Conservation (phyloP, 2,888 invertebrate species). For the Hirtodrosophila cameraria region DNA sequence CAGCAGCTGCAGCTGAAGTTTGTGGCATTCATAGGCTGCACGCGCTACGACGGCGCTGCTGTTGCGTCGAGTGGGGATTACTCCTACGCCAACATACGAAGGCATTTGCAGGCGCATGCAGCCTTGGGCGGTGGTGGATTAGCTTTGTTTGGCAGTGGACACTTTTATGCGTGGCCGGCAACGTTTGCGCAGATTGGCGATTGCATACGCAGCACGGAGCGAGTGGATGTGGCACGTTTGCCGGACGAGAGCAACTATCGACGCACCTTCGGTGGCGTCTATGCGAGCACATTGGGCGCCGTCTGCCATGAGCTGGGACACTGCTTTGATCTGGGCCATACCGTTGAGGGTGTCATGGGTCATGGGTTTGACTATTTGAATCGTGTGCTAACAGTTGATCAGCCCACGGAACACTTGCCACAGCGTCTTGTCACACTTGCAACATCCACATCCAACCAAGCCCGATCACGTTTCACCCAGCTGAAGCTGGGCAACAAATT, state of each 20-base stretch:
- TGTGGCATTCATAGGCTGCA: slow-evolving; percentile 94
- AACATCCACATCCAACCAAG: not conserved
- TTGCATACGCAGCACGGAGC: slow-evolving; percentile 83
- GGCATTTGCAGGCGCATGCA: slow-evolving; percentile 91
- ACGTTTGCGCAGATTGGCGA: slow-evolving; percentile 89
- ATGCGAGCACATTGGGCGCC: slow-evolving; percentile 95
- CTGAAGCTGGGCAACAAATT: slow-evolving; percentile 70
- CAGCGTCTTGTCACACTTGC: slow-evolving; percentile 68
- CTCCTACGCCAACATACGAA: slow-evolving; percentile 89
- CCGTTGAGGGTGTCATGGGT: slow-evolving; percentile 96
- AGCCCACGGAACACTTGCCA: slow-evolving; percentile 83
- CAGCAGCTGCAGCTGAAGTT: slow-evolving; percentile 89
- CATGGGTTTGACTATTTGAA: slow-evolving; percentile 94
- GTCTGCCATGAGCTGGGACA: slow-evolving; percentile 95
- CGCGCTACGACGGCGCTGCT: slow-evolving; percentile 89
- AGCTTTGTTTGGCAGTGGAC: slow-evolving; percentile 95
- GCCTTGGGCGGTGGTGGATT: slow-evolving; percentile 96
- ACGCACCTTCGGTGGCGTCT: slow-evolving; percentile 93
- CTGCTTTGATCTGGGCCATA: slow-evolving; percentile 96
- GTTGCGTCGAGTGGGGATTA: slow-evolving; percentile 86
- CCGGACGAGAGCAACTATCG: slow-evolving; percentile 97
- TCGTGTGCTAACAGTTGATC: slow-evolving; percentile 89
- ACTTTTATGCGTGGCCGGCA: slow-evolving; percentile 97
- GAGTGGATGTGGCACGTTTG: slow-evolving; percentile 89
- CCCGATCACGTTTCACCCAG: slow-evolving; percentile 76